Conservation (phyloP, 2,797 vertebrate species). For the Urosaurus nigricauda region DNA sequence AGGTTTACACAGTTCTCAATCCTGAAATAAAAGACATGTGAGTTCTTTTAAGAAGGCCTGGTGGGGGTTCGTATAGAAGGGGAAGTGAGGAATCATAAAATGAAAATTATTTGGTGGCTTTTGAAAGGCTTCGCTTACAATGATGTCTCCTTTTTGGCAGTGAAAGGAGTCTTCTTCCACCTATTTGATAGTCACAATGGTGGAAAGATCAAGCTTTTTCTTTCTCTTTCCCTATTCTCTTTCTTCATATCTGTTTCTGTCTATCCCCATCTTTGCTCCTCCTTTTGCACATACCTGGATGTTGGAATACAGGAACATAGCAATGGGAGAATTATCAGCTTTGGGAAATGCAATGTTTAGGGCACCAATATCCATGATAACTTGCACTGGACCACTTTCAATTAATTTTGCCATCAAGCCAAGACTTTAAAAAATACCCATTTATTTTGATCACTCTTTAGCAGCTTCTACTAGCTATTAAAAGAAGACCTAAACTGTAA, state of each 20-base stretch:
- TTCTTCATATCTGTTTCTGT: not conserved
- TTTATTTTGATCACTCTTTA: not conserved
- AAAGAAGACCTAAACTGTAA: not conserved
- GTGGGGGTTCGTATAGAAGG: too few relatives aligned
- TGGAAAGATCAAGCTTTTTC: not conserved
- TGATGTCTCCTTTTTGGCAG: not conserved
- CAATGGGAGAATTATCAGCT: not conserved
- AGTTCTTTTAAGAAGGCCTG: too few relatives aligned
- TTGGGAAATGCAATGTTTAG: not conserved
- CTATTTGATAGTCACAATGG: not conserved
- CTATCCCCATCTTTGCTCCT: not conserved
- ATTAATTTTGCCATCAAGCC: not conserved
- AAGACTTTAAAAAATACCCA: not conserved
- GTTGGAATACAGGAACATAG: not conserved
- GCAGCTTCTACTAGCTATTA: not conserved
- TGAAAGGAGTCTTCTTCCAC: not conserved
- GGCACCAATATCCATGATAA: not conserved
- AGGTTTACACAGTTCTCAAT: too few relatives aligned
- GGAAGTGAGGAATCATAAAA: too few relatives aligned
- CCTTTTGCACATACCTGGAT: not conserved
- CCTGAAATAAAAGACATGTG: too few relatives aligned
- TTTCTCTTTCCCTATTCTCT: too few relatives aligned
- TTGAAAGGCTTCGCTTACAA: not conserved
- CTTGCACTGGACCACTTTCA: not conserved
- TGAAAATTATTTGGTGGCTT: too few relatives aligned